Conservation (phyloP, 2,797 vertebrate species). For the Pangasius sanitwongsei region DNA sequence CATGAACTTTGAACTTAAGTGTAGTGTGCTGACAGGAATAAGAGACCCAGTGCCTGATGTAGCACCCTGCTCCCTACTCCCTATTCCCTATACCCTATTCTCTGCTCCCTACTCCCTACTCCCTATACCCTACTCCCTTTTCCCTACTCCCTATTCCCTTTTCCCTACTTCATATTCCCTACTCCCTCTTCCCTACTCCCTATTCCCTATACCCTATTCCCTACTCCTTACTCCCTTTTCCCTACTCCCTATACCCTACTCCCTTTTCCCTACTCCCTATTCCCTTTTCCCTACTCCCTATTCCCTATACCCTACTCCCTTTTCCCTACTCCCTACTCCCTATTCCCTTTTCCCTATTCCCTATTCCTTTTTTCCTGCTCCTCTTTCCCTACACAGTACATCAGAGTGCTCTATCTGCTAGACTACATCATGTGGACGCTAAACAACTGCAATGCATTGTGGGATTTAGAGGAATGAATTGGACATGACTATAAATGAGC, state of each 20-base stretch:
- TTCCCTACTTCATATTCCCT: neutral
- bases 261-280: neutral
- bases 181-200: too few species aligned
- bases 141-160: neutral
- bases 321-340: too few species aligned
- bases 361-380: neutral
- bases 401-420: neutral
- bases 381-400: neutral
- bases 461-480: neutral
- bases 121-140: neutral
- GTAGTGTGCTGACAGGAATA: too few species aligned
- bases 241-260: neutral
- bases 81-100: too few species aligned
- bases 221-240: rapidly evolving
- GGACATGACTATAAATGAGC: too few species aligned
- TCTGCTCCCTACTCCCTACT: rapidly evolving
- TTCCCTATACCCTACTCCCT: neutral
- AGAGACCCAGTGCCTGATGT: too few species aligned
- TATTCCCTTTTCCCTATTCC: rapidly evolving
- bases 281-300: neutral
- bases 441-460: neutral
- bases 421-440: neutral
- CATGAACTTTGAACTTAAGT: neutral
- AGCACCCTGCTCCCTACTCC: too few species aligned
- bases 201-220: too few species aligned